Conservation (phyloP, 2,797 vertebrate species). For the Cyclura pinguis region DNA sequence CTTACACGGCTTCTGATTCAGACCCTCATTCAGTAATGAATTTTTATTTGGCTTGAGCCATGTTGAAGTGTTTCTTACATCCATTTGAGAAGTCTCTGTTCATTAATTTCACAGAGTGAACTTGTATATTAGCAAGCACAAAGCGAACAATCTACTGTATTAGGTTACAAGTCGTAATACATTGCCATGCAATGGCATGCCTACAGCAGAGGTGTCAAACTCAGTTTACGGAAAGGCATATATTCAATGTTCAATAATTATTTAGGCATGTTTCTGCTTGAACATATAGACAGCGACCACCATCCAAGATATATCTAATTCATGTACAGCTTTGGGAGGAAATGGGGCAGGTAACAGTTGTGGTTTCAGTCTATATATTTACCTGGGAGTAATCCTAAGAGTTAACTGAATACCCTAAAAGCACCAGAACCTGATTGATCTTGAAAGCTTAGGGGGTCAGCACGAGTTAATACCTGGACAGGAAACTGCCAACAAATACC, state of each 20-base stretch:
- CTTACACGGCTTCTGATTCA: not conserved
- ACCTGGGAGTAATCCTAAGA: not conserved
- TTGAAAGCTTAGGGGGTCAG: no score
- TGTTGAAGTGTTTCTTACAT: not conserved
- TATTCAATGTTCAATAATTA: not conserved
- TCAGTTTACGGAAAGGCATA: not conserved
- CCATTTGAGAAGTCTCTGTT: not conserved
- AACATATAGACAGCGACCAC: not conserved
- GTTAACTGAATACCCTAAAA: no score
- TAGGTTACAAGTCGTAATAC: not conserved
- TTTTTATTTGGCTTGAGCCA: slow-evolving; percentile 19
- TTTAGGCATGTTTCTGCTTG: not conserved
- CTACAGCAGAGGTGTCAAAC: not conserved
- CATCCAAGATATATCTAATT: not conserved
- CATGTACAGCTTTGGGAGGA: not conserved
- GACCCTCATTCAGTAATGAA: not conserved
- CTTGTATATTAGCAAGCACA: slow-evolving; percentile 16
- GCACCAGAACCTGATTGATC: no score
- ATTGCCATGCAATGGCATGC: not conserved
- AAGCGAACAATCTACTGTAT: not conserved
- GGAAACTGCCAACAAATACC: no score
- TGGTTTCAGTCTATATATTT: not conserved
- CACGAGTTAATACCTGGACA: no score
- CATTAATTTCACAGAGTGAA: slow-evolving; percentile 24
- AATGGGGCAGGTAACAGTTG: not conserved